Evolutionary conservation across 2,888 invertebrate species (phyloP).

Genomic region (Nomada fucata): DNA sequence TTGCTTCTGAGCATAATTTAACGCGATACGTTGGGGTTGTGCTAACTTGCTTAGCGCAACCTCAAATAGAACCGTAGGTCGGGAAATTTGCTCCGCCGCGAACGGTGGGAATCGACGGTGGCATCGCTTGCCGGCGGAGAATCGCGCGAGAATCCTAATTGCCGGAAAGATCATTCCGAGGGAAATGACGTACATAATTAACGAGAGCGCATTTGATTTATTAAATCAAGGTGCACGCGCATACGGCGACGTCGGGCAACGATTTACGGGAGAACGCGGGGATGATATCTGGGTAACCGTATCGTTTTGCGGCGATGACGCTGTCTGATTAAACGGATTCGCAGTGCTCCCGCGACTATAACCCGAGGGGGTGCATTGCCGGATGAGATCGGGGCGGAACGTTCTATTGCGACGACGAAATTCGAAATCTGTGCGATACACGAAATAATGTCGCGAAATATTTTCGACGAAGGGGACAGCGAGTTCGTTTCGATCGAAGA

Average conservation of each 20-base stretch:
- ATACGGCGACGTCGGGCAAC: not conserved
- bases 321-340: not conserved
- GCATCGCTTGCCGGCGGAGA: conserved; percentile 56
- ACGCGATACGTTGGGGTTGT: conserved; percentile 84
- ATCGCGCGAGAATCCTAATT: conserved; percentile 73
- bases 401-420: no score
- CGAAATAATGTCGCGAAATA: no score
- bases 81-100: conserved; percentile 83
- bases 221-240: conserved; percentile 38
- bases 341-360: no score
- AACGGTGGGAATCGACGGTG: conserved; percentile 73
- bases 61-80: conserved; percentile 82
- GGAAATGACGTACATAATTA: conserved; percentile 67
- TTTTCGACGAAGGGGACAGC: no score
- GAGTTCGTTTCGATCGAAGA: no score
- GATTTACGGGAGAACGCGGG: not conserved
- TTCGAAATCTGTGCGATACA: no score
- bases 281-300: not conserved
- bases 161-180: conserved; percentile 66
- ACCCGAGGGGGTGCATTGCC: no score
- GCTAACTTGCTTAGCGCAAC: conserved; percentile 84
- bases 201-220: conserved; percentile 58
- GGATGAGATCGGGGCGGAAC: no score
- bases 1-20: conserved; percentile 84
- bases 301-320: not conserved